Evolutionary conservation across 37 sponge, comb jelly and placozoan species (phyloP), one percentile per base, ranked within the genome.

Genomic region (Corticium candelabrum): DNA sequence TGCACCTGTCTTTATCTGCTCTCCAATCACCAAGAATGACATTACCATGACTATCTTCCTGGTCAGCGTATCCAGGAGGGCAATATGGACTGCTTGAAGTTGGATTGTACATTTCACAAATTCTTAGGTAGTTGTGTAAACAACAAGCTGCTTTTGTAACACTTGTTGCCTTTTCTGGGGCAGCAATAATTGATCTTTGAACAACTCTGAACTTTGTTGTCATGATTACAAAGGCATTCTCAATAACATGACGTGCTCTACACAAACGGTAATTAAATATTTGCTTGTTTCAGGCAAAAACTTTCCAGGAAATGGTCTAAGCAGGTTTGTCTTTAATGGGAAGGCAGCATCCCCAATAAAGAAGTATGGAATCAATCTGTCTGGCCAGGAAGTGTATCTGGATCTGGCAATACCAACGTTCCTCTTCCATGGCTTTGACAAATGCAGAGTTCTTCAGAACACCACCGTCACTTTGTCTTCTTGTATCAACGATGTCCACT

Each of bases 181-280:
- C 11, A 11, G 11, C 56, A 43, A 11, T 11, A 43, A 43, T 43
- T n/a, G n/a, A n/a, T n/a, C n/a, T n/a, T n/a, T n/a, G n/a, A n/a
- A n/a, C n/a, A n/a, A 75, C 50, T 29, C 86, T 67, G 67, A 81
- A 85, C 32, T 74, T 5, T 31, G 43, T 75, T 57, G 82, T 74
- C 39, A 85, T 40, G 0, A 85, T 85, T 74, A 81, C 86, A 37
- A 85, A 85, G 15, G 82, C 82, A 7, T 82, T 83, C 69, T 86
- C 83, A 0, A 82, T 83, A 21, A 78, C 75, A 79, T 78, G 41
- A 3, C 87, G 35, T 5, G 87, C 84, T 0, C 87, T 73, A n/a
- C 79, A 84, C 35, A 87, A 40, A 0, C 84, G 40, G 62, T 87
- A 87, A 41, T 87, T 87, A 39, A 83, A 87, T 1, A 87, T 79